Evolutionary conservation across 2,113 vertebrate genomes (phyloP).

Genomic region (Typhlomys cinereus): DNA sequence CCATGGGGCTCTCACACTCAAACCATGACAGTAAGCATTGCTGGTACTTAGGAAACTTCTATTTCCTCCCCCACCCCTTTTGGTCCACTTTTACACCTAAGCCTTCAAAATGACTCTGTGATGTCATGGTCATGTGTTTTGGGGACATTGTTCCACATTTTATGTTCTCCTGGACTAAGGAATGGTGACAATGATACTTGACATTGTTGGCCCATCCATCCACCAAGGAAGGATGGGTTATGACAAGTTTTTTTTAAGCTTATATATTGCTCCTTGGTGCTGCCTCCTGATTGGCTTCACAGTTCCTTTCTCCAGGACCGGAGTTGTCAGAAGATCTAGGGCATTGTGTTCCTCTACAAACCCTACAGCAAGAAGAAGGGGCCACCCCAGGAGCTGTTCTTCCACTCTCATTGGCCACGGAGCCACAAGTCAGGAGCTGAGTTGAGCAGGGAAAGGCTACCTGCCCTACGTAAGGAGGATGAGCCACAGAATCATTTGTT

Average conservation of each 20-base stretch:
- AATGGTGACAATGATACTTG: not conserved
- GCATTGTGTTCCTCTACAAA: fast-evolving
- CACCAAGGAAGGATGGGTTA: no score
- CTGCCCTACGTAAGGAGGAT: not conserved
- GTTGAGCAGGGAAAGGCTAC: not conserved
- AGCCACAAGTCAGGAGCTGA: not conserved
- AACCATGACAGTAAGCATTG: not conserved
- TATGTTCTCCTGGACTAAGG: not conserved
- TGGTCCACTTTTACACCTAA: not conserved
- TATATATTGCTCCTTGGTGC: not conserved
- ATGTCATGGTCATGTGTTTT: no score
- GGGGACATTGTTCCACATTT: not conserved
- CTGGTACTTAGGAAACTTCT: not conserved
- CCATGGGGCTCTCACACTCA: no score
- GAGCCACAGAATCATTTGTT: not conserved
- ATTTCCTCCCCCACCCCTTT: not conserved
- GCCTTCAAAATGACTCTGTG: not conserved
- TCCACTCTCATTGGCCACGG: not conserved
- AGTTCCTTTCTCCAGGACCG: not conserved
- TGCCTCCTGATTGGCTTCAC: not conserved
- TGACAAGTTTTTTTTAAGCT: not conserved
- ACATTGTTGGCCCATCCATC: not conserved
- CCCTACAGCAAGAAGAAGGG: no score
- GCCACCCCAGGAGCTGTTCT: not conserved
- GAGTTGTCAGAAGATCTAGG: not conserved